A percentile compares a stretch with the other conserved stretches of the same genome.
Evolutionary conservation across 1,140 invertebrate genomes (phyloP).

Genomic region (Lepidotrigona ventralis): DNA sequence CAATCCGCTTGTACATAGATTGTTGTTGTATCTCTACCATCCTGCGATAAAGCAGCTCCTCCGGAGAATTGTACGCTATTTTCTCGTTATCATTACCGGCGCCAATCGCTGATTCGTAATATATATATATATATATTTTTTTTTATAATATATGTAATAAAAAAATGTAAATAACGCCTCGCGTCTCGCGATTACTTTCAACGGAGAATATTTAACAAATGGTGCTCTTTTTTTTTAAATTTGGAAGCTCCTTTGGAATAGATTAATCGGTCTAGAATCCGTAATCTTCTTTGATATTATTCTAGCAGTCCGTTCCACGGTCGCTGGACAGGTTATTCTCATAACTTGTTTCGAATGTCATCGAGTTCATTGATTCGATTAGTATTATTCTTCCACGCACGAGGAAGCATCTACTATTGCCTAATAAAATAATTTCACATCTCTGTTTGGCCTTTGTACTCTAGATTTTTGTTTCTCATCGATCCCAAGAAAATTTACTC

Average conservation of each 20-base stretch:
- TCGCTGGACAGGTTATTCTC: not conserved
- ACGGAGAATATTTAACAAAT: constrained; percentile 25
- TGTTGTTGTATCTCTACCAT: not conserved
- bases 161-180: constrained; percentile 37
- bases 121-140: not conserved
- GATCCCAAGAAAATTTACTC: not conserved
- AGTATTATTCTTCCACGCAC: not conserved
- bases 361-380: not conserved
- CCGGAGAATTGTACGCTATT: not conserved
- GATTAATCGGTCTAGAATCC: not conserved
- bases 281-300: not conserved
- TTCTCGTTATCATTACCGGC: constrained; percentile 12
- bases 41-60: not conserved
- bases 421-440: constrained; percentile 33
- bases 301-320: constrained; percentile 7
- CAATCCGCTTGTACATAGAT: not conserved
- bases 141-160: constrained; percentile 13
- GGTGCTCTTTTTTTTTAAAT: not conserved
- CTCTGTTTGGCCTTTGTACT: constrained; percentile 37
- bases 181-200: constrained; percentile 19
- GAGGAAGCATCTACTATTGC: not conserved
- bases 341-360: not conserved
- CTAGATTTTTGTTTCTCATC: constrained; percentile 2
- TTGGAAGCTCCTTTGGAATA: constrained; percentile 25
- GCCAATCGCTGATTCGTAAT: not conserved